These are phyloP conservation scores for Polydrusus pterygomalis DNA, from an alignment of 2,888 invertebrate species.

Conservation along the genomic window DNA sequence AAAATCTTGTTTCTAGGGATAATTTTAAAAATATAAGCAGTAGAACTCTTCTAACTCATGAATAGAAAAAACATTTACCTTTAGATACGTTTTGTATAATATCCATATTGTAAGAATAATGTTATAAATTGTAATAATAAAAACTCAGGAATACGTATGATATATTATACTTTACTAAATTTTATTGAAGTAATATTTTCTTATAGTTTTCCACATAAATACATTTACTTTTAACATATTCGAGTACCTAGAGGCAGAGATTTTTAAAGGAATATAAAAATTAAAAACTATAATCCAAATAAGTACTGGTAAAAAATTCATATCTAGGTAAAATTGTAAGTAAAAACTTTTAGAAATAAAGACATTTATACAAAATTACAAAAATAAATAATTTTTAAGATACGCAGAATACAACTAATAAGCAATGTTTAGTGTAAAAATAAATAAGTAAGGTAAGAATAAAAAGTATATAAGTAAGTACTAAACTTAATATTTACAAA, in stretches of 20 bases:
- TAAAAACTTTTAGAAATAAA: constrained; percentile 15
- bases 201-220: constrained; percentile 44
- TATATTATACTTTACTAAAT: constrained; percentile 11
- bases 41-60: neutral
- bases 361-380: constrained; percentile 44
- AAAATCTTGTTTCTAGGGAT: neutral
- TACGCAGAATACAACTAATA: constrained; percentile 18
- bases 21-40: neutral
- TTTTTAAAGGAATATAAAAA: constrained; percentile 34
- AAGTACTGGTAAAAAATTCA: constrained; percentile 17
- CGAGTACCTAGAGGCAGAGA: constrained; percentile 9
- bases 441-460: constrained; percentile 23
- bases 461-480: neutral
- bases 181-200: constrained; percentile 41
- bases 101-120: no score
- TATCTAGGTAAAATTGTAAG: neutral
- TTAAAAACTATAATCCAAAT: constrained; percentile 1
- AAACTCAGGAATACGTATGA: neutral
- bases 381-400: constrained; percentile 39
- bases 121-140: neutral
- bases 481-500: constrained; percentile 32
- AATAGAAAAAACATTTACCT: neutral
- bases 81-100: no score
- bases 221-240: constrained; percentile 39
- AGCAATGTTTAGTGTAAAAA: constrained; percentile 9